phyloP scores from a whole-genome alignment of 2,888 invertebrate species.

The Odontocerum albicorne region DNA sequence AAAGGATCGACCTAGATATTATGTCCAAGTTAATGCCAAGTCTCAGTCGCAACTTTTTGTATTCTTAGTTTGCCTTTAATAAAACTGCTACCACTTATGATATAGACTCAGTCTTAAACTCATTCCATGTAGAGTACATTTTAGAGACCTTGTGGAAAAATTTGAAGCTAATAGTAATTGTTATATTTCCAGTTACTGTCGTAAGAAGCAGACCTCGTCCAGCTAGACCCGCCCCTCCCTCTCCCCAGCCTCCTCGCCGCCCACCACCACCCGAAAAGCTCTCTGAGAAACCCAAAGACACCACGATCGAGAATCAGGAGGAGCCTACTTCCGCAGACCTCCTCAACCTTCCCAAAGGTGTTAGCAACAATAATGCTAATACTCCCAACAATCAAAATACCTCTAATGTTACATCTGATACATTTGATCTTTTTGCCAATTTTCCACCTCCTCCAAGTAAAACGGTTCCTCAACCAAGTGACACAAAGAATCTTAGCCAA shows the following conservation, averaged over 20 bases:
- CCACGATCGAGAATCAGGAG: slow-evolving; percentile 9
- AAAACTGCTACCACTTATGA: too few species aligned
- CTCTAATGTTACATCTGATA: slow-evolving; percentile 45
- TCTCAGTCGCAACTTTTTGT: too few species aligned
- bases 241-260: slow-evolving; percentile 38
- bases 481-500: slow-evolving; percentile 43
- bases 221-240: slow-evolving; percentile 45
- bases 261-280: slow-evolving; percentile 40
- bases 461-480: slow-evolving; percentile 39
- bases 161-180: background rate
- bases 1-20: too few species aligned
- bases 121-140: too few species aligned
- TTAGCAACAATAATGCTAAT: slow-evolving; percentile 26
- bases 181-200: slow-evolving; percentile 46
- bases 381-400: slow-evolving; percentile 44
- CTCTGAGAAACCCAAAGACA: slow-evolving; percentile 40
- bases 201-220: slow-evolving; percentile 42
- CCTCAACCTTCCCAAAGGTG: slow-evolving; percentile 37
- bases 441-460: slow-evolving; percentile 38
- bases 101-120: too few species aligned
- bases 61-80: too few species aligned
- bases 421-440: slow-evolving; percentile 61
- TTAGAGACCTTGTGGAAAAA: too few species aligned
- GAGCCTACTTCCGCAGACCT: slow-evolving; percentile 22
- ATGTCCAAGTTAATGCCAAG: too few species aligned